Percentiles rank a stretch among this genome's conserved stretches.
Conservation (phyloP, 2,888 invertebrate genomes). For the Margaritifera margaritifera region DNA sequence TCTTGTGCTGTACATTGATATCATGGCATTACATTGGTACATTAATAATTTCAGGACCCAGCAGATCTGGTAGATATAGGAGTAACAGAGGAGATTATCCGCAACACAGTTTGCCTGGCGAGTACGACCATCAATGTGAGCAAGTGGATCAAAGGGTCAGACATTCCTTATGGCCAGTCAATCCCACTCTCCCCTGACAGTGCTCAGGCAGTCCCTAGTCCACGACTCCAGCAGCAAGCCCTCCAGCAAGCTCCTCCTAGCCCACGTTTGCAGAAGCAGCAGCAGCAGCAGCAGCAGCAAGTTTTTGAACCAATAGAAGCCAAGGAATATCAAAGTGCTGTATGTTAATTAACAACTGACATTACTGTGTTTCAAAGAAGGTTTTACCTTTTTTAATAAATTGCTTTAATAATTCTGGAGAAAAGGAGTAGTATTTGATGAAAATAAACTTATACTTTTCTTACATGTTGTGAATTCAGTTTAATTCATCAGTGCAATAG, state of each 20-base stretch:
- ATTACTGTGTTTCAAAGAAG: too few species aligned
- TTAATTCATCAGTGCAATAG: too few species aligned
- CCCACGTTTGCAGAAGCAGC: not conserved
- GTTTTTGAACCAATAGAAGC: slow-evolving; percentile 48
- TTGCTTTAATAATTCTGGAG: too few species aligned
- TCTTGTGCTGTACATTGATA: not conserved
- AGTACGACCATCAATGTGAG: slow-evolving; percentile 58
- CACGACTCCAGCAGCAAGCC: slow-evolving; percentile 32
- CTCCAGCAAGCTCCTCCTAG: slow-evolving; percentile 14
- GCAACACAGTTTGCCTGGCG: slow-evolving; percentile 61
- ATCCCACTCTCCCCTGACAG: not conserved
- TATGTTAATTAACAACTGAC: slow-evolving; percentile 21
- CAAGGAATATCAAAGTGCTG: slow-evolving; percentile 43
- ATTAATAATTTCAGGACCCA: slow-evolving; percentile 45
- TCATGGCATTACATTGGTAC: not conserved
- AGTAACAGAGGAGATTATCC: slow-evolving; percentile 59
- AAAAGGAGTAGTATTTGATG: too few species aligned
- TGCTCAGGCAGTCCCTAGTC: not conserved
- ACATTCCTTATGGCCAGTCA: slow-evolving; percentile 1
- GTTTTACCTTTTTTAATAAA: too few species aligned
- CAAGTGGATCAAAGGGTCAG: slow-evolving; percentile 29
- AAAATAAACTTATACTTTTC: too few species aligned
- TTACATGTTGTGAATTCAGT: too few species aligned
- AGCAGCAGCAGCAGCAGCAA: slow-evolving; percentile 25
- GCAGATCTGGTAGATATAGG: slow-evolving; percentile 62